These are phyloP conservation scores for Cyprinella venusta DNA, from an alignment of 2,797 vertebrate genomes.

Conservation along the genomic window DNA sequence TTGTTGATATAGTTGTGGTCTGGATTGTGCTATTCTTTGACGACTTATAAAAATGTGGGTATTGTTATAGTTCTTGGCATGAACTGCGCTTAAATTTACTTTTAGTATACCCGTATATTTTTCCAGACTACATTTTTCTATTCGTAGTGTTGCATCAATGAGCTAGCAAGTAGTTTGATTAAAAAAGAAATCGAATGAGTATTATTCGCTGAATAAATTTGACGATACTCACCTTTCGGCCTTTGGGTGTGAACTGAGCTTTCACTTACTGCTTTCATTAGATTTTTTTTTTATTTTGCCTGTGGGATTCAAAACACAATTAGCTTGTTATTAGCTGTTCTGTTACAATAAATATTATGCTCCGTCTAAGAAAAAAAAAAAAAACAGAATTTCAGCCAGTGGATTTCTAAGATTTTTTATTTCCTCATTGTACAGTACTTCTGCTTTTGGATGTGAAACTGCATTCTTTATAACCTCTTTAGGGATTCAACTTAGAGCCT, in stretches of 20 bases:
- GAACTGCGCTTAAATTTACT: not conserved
- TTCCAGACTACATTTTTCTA: not conserved
- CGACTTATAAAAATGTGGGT: too few species aligned
- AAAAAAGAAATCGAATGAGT: too few species aligned
- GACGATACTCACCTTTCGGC: too few species aligned
- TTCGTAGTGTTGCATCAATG: too few species aligned
- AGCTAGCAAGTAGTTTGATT: too few species aligned
- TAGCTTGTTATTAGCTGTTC: not conserved
- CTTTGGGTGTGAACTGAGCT: not conserved
- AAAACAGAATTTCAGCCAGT: not conserved
- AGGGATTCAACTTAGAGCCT: not conserved
- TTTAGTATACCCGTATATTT: not conserved
- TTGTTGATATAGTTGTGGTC: not conserved
- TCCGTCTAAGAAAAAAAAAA: not conserved
- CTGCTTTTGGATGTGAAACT: slow-evolving; percentile 30
- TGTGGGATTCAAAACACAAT: not conserved
- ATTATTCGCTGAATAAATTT: too few species aligned
- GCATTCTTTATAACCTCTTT: slow-evolving; percentile 32
- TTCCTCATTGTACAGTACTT: slow-evolving; percentile 14
- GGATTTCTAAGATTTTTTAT: not conserved
- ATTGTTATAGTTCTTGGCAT: not conserved
- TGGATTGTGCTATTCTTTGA: too few species aligned
- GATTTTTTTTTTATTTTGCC: not conserved
- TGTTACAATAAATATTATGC: not conserved
- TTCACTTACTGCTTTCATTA: not conserved